phyloP scores from a whole-genome alignment of 2,797 vertebrate species.

The Merluccius polli region DNA sequence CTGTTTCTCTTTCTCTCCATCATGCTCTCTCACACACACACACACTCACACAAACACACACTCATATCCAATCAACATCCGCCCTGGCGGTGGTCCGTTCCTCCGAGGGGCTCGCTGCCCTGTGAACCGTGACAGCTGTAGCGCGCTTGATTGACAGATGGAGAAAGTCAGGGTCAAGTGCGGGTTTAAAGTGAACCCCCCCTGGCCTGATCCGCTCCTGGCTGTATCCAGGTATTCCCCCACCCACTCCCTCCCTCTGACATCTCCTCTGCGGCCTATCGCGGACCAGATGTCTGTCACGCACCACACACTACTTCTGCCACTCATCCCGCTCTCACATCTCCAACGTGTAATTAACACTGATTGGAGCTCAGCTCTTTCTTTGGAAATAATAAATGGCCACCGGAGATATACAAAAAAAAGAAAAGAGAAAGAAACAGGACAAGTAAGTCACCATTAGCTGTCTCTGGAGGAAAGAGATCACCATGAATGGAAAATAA shows the following conservation, averaged over 20 bases:
- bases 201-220: constrained; percentile 14
- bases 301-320: constrained; percentile 62
- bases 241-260: constrained; percentile 30
- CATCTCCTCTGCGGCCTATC: constrained; percentile 43
- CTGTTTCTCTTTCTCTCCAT: constrained; percentile 29
- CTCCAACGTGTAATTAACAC: constrained; percentile 71
- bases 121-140: constrained; percentile 65
- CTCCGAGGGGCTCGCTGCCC: constrained; percentile 38
- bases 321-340: constrained; percentile 59
- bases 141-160: constrained; percentile 65
- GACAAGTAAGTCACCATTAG: constrained; percentile 46
- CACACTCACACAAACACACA: background rate
- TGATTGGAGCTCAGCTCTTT: constrained; percentile 65
- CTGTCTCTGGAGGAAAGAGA: constrained; percentile 49
- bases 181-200: constrained; percentile 47
- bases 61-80: background rate
- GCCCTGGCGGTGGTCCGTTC: constrained; percentile 14
- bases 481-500: constrained; percentile 51
- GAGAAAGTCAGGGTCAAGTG: constrained; percentile 64
- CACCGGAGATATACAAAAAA: constrained; percentile 55
- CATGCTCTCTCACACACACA: constrained; percentile 13
- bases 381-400: constrained; percentile 72
- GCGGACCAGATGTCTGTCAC: constrained; percentile 69
- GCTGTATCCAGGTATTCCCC: background rate
- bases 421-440: constrained; percentile 23